Conservation (phyloP, 2,797 vertebrate genomes). For the Chanos chanos region DNA sequence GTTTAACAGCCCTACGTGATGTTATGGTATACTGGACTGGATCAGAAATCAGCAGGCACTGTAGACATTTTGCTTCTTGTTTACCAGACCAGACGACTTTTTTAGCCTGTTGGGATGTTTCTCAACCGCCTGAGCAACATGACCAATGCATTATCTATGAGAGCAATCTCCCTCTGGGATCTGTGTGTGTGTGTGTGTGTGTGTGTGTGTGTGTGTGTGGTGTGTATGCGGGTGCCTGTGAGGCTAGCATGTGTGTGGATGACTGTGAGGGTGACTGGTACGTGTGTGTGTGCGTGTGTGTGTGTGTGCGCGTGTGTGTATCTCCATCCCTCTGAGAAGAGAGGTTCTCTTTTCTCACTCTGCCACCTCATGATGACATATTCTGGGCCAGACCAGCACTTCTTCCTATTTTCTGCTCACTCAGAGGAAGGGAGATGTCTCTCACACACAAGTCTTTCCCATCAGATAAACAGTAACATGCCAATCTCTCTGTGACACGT, state of each 20-base stretch:
- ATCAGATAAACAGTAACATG: conserved; percentile 30
- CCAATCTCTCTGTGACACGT: conserved; percentile 19
- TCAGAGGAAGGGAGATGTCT: conserved; percentile 36
- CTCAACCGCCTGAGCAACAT: conserved; percentile 26
- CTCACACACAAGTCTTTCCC: conserved; percentile 20
- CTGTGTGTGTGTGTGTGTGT: no score
- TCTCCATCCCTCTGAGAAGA: background rate
- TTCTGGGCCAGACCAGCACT: conserved; percentile 8
- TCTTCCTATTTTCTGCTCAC: conserved; percentile 4
- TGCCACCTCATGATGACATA: conserved; percentile 40
- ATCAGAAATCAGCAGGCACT: no score
- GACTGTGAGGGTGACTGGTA: no score
- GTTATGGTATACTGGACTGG: no score
- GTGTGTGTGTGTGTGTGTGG: no score
- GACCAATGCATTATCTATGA: conserved; percentile 22
- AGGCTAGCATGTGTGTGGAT: no score
- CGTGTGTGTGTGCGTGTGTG: no score
- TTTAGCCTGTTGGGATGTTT: conserved; percentile 29
- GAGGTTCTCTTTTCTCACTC: conserved; percentile 46
- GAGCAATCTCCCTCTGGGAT: conserved; percentile 32
- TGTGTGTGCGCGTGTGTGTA: no score
- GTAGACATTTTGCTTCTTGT: no score
- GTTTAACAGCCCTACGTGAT: no score
- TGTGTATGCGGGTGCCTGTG: no score
- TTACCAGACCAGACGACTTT: no score